These are phyloP conservation scores for Xenops minutus DNA, from an alignment of 2,797 vertebrate genomes.

Conservation along the genomic window DNA sequence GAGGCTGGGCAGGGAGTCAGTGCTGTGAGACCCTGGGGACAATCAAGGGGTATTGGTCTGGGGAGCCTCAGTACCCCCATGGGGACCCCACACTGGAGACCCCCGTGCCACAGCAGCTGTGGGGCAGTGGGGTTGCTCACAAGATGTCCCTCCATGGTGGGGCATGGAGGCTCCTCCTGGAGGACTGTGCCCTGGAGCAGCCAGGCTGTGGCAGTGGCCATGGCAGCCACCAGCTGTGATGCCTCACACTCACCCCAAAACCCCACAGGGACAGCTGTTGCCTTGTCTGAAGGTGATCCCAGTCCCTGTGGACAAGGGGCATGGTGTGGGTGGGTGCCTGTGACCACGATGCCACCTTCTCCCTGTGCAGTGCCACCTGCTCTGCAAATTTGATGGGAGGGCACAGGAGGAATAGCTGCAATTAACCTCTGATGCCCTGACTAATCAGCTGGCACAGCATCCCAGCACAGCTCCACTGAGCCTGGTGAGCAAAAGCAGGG, in stretches of 20 bases:
- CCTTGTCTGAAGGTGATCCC: accelerated
- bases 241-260: accelerated
- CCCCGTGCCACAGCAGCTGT: not conserved
- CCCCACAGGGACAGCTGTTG: accelerated
- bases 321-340: not conserved
- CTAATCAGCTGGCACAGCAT: conserved; percentile 36
- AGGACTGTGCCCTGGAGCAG: not conserved
- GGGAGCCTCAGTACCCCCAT: accelerated
- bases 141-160: not conserved
- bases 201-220: not conserved
- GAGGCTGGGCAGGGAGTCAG: not conserved
- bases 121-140: not conserved
- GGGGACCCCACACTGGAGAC: not conserved
- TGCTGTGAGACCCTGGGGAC: not conserved
- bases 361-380: not conserved
- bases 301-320: not conserved
- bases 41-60: not conserved
- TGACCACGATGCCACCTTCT: not conserved
- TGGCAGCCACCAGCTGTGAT: accelerated
- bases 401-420: not conserved
- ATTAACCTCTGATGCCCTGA: not conserved
- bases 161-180: accelerated
- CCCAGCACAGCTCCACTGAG: not conserved
- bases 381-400: not conserved
- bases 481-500: not conserved